Evolutionary conservation across 2,888 invertebrate genomes (phyloP).

Genomic region (Troides oblongomaculatus): DNA sequence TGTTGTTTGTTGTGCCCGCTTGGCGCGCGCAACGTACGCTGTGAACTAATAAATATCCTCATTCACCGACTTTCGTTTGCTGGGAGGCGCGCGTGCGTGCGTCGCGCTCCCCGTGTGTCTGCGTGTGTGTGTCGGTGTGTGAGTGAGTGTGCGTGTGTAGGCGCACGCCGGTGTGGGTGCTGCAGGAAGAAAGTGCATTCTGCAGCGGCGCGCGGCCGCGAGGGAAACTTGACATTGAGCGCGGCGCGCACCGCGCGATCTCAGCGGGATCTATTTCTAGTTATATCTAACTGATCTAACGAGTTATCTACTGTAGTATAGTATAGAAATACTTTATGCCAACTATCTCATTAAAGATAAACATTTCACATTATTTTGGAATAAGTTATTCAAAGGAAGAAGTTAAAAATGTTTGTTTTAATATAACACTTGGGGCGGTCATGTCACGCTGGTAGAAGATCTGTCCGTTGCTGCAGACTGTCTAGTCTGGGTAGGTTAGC

Average conservation of each 20-base stretch:
- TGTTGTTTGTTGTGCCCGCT: background rate
- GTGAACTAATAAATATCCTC: conserved; percentile 31
- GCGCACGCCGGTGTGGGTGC: conserved; percentile 33
- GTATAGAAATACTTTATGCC: too few species aligned
- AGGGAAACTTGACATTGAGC: conserved; percentile 68
- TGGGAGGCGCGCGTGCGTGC: conserved; percentile 5
- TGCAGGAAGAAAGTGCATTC: conserved; percentile 78
- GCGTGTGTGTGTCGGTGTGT: conserved; percentile 35
- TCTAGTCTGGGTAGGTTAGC: too few species aligned
- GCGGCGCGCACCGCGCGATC: conserved; percentile 10
- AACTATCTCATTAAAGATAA: too few species aligned
- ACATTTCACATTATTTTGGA: too few species aligned
- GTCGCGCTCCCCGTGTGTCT: background rate
- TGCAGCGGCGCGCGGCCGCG: conserved; percentile 62
- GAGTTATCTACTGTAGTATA: too few species aligned
- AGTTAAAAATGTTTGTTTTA: too few species aligned
- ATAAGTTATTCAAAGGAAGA: too few species aligned
- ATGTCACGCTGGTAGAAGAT: too few species aligned
- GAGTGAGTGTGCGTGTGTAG: conserved; percentile 34
- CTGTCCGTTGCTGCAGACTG: too few species aligned
- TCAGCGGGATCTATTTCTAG: conserved; percentile 26
- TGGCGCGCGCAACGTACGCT: background rate
- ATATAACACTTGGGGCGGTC: too few species aligned
- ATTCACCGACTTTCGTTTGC: conserved; percentile 53
- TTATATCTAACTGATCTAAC: too few species aligned